Evolutionary conservation across 2,113 vertebrate genomes (phyloP).

Genomic region (Rhombomys opimus): DNA sequence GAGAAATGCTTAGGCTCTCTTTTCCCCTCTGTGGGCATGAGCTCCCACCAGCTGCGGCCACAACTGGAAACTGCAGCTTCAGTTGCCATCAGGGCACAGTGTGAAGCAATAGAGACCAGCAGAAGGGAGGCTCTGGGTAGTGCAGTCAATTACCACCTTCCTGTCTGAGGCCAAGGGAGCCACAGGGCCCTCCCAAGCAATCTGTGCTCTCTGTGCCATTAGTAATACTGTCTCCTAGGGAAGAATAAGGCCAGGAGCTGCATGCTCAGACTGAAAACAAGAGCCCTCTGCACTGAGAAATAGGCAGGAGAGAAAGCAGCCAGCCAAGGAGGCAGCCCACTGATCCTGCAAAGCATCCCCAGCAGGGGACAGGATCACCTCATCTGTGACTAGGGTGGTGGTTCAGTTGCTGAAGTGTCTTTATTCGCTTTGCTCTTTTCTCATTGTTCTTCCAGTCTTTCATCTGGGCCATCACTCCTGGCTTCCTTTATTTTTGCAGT

Average conservation of each 20-base stretch:
- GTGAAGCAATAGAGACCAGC: constrained; percentile 79
- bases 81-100: constrained; percentile 81
- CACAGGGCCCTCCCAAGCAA: constrained; percentile 61
- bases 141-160: constrained; percentile 36
- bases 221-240: constrained; percentile 65
- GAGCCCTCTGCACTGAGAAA: background rate
- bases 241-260: constrained; percentile 61
- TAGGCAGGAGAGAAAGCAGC: background rate
- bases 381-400: background rate
- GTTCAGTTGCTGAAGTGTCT: constrained; percentile 4
- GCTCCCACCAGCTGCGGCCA: constrained; percentile 66
- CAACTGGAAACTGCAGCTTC: constrained; percentile 78
- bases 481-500: background rate
- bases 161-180: constrained; percentile 65
- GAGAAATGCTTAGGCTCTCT: constrained; percentile 72
- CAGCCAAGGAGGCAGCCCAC: background rate
- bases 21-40: constrained; percentile 75
- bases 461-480: background rate
- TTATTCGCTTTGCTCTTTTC: constrained; percentile 33
- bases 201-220: constrained; percentile 40
- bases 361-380: background rate
- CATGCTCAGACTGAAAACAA: background rate
- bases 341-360: constrained; percentile 39
- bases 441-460: constrained; percentile 17
- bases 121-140: constrained; percentile 70